Evolutionary conservation across 2,888 invertebrate genomes (phyloP).

Genomic region (Caradrina clavipalpis): DNA sequence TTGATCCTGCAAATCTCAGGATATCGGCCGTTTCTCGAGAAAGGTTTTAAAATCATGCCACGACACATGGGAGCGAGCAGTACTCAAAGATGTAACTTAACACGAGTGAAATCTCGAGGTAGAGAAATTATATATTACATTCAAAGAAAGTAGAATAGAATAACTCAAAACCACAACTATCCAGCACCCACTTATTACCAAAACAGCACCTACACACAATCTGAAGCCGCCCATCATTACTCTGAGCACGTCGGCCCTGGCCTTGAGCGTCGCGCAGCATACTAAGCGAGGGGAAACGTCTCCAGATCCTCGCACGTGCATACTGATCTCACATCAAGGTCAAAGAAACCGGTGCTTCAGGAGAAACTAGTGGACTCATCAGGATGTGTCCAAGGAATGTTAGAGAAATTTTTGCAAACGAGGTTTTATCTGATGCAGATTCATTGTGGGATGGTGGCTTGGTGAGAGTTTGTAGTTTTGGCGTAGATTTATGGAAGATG

Average conservation of each 20-base stretch:
- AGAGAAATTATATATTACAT: neutral
- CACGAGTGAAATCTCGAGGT: too few relatives aligned
- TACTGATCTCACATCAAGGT: slow-evolving; percentile 55
- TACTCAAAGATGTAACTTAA: too few relatives aligned
- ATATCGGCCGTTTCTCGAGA: too few relatives aligned
- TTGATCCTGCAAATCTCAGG: too few relatives aligned
- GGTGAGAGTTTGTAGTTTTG: slow-evolving; percentile 22
- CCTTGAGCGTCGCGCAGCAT: slow-evolving; percentile 61
- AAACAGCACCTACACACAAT: slow-evolving; percentile 21
- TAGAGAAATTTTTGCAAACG: slow-evolving; percentile 50
- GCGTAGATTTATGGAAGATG: slow-evolving; percentile 31
- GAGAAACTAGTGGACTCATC: slow-evolving; percentile 65
- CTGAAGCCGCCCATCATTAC: slow-evolving; percentile 32
- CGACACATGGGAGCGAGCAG: too few relatives aligned
- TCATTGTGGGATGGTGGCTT: slow-evolving; percentile 2
- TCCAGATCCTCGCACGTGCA: slow-evolving; percentile 52
- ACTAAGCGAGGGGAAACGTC: slow-evolving; percentile 62
- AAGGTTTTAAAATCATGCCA: too few relatives aligned
- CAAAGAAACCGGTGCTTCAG: slow-evolving; percentile 47
- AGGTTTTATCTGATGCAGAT: slow-evolving; percentile 46
- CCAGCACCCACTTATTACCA: slow-evolving; percentile 32
- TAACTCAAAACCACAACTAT: neutral
- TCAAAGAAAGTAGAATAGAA: slow-evolving; percentile 6
- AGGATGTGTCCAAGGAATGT: slow-evolving; percentile 57
- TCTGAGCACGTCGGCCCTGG: slow-evolving; percentile 41